Base-by-base conservation (phyloP, 1,140 invertebrate species). In the Trigoniulus corallinus region DNA sequence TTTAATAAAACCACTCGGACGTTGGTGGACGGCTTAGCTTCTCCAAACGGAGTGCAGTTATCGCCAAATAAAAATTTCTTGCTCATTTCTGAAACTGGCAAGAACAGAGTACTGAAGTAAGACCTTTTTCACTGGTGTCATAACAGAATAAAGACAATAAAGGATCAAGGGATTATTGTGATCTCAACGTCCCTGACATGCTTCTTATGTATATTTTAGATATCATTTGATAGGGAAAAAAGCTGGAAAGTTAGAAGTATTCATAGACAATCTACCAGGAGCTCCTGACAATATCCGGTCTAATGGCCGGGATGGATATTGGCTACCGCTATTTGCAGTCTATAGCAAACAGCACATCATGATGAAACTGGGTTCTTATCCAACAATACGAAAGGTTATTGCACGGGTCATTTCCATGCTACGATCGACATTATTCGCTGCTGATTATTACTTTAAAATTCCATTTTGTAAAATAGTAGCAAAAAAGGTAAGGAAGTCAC, bases 31-130 rank as follows among this genome's bases (percentile, higher is more conserved):
- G 67, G 79, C 29, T 54, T 91, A 1, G 77, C 75, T 61, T 85
- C 88, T 66, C 71, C 84, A 2, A 92, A 91, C 71, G 86, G 88
- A 2, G 59, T 91, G n/a, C 68, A 69, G 37, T 57, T 91, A 1
- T 82, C 82, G 24, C 68, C 75, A n/a, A 76, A 88, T 61, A 78
- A 84, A 62, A 74, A 78, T 50, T 84, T 80, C 62, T 58, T 89
- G 1, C 57, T 91, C 10, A 74, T 87, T 0, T 60, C 73, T 3
- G 86, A 89, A 68, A 75, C 76, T 23, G 50, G 57, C 3, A 62
- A 58, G 1, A 72, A 67, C 50, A 58, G 68, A 50, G 56, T 76
- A 12, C 57, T 61, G 10, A 72, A 65, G 72, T 74, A 64, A 61
- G 54, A n/a, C n/a, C n/a, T n/a, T n/a, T n/a, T n/a, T n/a, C n/a